Evolutionary conservation across 2,113 vertebrate genomes (phyloP).

Genomic region (Perognathus longimembris): DNA sequence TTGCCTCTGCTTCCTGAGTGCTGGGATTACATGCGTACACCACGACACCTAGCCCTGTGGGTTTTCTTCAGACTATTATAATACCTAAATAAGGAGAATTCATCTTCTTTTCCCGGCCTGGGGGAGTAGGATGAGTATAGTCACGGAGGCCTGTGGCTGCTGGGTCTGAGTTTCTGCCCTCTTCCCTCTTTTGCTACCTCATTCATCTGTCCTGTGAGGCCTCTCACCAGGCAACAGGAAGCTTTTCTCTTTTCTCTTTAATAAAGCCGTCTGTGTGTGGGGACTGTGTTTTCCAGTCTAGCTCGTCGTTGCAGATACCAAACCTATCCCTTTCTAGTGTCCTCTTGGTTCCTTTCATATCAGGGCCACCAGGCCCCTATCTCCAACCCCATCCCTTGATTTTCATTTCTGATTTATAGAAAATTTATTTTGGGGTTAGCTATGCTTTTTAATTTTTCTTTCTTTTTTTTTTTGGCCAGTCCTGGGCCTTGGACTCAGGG

Average conservation of each 20-base stretch:
- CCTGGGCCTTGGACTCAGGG: too few relatives aligned
- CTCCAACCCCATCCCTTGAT: neutral
- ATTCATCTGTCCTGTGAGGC: neutral
- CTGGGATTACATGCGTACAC: neutral
- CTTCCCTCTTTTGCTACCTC: neutral
- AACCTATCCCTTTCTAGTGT: neutral
- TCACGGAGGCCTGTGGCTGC: neutral
- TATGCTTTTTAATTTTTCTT: neutral
- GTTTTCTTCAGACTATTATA: slow-evolving; percentile 22
- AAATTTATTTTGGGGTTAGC: neutral
- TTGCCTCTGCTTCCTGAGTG: neutral
- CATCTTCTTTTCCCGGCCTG: neutral
- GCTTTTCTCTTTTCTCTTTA: neutral
- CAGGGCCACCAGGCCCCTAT: neutral
- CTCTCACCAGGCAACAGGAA: neutral
- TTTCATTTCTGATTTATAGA: neutral
- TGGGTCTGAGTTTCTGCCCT: neutral
- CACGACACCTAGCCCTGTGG: neutral
- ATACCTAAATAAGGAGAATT: neutral
- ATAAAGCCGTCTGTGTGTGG: neutral
- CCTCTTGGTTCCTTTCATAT: neutral
- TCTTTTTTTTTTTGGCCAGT: too few relatives aligned
- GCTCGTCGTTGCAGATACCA: neutral
- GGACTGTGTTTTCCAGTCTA: too few relatives aligned
- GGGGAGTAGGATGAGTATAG: neutral